phyloP scores from a whole-genome alignment of 2,888 invertebrate genomes.

The Gastrophysa polygoni region DNA sequence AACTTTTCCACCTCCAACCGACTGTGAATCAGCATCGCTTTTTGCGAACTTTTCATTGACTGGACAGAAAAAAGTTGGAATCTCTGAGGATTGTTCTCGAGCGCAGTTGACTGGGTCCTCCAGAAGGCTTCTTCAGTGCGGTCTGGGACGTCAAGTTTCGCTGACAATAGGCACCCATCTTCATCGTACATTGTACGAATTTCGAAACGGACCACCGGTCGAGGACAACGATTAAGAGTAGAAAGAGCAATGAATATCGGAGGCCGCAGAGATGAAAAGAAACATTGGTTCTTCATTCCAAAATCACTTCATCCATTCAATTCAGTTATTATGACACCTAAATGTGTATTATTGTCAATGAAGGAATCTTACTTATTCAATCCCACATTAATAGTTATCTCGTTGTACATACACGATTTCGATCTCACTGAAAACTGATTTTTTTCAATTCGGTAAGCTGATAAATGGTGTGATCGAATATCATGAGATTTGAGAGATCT shows the following conservation, averaged over 20 bases:
- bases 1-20: too few relatives aligned
- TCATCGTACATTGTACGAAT: slow-evolving; percentile 51
- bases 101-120: slow-evolving; percentile 18
- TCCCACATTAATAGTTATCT: too few relatives aligned
- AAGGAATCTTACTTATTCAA: too few relatives aligned
- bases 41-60: slow-evolving; percentile 48
- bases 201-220: slow-evolving; percentile 53
- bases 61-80: slow-evolving; percentile 48
- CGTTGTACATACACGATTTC: too few relatives aligned
- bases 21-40: too few relatives aligned
- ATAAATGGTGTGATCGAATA: too few relatives aligned
- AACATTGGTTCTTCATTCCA: not conserved
- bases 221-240: slow-evolving; percentile 50
- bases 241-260: slow-evolving; percentile 47
- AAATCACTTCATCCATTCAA: too few relatives aligned
- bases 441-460: too few relatives aligned
- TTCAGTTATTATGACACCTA: too few relatives aligned
- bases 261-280: not conserved
- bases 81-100: slow-evolving; percentile 38
- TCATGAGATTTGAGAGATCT: too few relatives aligned
- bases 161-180: slow-evolving; percentile 51
- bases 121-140: slow-evolving; percentile 41
- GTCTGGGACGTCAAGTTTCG: slow-evolving; percentile 48
- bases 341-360: too few relatives aligned
- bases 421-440: too few relatives aligned